Evolutionary conservation across 2,888 invertebrate genomes (phyloP).

Genomic region (Allolobophora icterica): DNA sequence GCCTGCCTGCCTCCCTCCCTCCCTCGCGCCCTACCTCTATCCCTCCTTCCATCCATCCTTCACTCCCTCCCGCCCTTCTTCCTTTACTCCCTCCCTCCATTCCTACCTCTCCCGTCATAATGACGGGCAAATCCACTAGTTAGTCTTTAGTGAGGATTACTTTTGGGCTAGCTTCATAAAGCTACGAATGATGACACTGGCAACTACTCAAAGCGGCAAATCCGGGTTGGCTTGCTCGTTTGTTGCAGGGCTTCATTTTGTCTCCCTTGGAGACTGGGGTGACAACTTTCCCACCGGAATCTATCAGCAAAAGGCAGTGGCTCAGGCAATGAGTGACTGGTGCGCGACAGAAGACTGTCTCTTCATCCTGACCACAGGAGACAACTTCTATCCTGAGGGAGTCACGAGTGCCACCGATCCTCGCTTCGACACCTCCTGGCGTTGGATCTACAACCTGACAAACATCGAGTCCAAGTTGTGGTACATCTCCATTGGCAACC

Average conservation of each 20-base stretch:
- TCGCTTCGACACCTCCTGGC: constrained; percentile 36
- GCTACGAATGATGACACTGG: too few relatives aligned
- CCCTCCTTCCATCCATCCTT: too few relatives aligned
- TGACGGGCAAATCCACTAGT: too few relatives aligned
- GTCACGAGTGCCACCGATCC: constrained; percentile 20
- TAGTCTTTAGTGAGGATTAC: too few relatives aligned
- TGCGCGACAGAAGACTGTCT: not conserved
- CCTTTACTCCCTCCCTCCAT: too few relatives aligned
- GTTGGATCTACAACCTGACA: constrained; percentile 28
- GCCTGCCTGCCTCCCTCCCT: too few relatives aligned
- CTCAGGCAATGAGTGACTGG: constrained; percentile 32
- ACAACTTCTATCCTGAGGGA: constrained; percentile 39
- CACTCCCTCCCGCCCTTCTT: too few relatives aligned
- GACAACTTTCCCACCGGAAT: not conserved
- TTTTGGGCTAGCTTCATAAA: too few relatives aligned
- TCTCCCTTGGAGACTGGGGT: constrained; percentile 35
- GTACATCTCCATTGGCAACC: constrained; percentile 42
- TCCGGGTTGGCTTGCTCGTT: too few relatives aligned
- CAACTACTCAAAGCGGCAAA: too few relatives aligned
- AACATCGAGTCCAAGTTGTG: constrained; percentile 25
- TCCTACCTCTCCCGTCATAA: too few relatives aligned
- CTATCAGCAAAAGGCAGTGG: not conserved
- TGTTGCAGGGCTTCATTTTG: not conserved
- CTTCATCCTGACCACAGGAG: constrained; percentile 35
- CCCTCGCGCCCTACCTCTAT: too few relatives aligned